These are phyloP conservation scores for Corticium candelabrum DNA, from an alignment of 37 sponge, comb jelly and placozoan genomes.

Conservation along the genomic window DNA sequence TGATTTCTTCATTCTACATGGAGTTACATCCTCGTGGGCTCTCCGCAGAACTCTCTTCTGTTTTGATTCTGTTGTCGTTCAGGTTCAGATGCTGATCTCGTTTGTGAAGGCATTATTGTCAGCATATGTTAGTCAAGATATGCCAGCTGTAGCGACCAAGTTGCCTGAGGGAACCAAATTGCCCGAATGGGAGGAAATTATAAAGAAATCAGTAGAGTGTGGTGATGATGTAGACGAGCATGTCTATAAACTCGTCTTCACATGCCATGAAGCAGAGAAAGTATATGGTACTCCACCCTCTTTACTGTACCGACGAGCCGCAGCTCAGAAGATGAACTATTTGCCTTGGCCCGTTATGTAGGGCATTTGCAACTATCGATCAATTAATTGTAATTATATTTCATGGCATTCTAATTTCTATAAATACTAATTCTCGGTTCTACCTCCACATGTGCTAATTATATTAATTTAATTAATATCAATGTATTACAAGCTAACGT, in stretches of 20 bases:
- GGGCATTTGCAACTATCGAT: no score
- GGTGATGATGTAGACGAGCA: background rate
- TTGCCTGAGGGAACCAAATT: background rate
- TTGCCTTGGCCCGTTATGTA: no score
- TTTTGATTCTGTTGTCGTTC: background rate
- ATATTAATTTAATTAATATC: no score
- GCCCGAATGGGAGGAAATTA: background rate
- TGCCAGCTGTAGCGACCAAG: background rate
- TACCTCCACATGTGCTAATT: no score
- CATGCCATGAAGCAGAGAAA: background rate
- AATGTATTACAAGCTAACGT: no score
- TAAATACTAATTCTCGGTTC: no score
- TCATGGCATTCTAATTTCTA: no score
- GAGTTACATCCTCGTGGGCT: background rate
- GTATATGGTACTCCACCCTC: background rate
- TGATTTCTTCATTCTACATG: background rate
- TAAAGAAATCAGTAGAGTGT: background rate
- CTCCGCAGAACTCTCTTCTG: background rate
- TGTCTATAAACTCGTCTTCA: background rate
- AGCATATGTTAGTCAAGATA: background rate
- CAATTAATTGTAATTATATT: no score
- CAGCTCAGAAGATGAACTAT: no score
- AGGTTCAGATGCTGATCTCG: background rate
- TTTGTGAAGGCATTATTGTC: background rate
- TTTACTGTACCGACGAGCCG: no score